Conservation (phyloP, 1,140 invertebrate genomes). For the Drosophila subobscura region DNA sequence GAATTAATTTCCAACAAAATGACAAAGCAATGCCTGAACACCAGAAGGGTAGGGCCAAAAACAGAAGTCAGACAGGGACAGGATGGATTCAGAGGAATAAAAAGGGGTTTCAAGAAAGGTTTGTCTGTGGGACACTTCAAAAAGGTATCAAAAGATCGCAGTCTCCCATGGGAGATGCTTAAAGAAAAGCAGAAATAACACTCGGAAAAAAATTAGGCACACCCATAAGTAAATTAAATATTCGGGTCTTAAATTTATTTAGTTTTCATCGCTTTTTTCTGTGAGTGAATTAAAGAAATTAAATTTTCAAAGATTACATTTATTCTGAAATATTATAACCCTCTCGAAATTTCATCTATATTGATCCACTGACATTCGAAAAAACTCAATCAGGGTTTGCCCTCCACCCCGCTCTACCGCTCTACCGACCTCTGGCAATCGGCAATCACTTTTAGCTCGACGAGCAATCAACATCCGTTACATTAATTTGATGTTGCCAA, state of each 20-base stretch:
- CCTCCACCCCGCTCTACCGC: neutral
- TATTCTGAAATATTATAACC: too few relatives aligned
- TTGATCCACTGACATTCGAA: neutral
- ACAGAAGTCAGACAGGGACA: constrained; percentile 14
- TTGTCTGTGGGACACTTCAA: constrained; percentile 15
- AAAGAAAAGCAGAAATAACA: too few relatives aligned
- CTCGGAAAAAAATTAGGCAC: too few relatives aligned
- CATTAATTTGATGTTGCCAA: constrained; percentile 72
- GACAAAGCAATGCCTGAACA: constrained; percentile 62
- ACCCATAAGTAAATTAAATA: too few relatives aligned
- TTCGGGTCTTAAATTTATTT: too few relatives aligned
- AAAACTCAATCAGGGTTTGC: constrained; percentile 34
- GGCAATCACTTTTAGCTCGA: constrained; percentile 57
- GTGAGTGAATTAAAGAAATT: too few relatives aligned
- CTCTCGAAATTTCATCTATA: too few relatives aligned
- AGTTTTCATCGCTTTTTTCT: neutral
- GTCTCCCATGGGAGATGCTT: too few relatives aligned
- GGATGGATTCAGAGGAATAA: constrained; percentile 4
- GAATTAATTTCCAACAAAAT: constrained; percentile 71
- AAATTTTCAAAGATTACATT: too few relatives aligned
- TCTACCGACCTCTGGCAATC: constrained; percentile 14
- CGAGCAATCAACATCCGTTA: constrained; percentile 72
- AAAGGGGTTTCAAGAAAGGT: constrained; percentile 18
- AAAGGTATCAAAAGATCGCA: constrained; percentile 8
- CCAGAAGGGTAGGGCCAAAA: constrained; percentile 49